Base-by-base conservation (phyloP, 1,140 invertebrate genomes). In the Heliconius melpomene region DNA sequence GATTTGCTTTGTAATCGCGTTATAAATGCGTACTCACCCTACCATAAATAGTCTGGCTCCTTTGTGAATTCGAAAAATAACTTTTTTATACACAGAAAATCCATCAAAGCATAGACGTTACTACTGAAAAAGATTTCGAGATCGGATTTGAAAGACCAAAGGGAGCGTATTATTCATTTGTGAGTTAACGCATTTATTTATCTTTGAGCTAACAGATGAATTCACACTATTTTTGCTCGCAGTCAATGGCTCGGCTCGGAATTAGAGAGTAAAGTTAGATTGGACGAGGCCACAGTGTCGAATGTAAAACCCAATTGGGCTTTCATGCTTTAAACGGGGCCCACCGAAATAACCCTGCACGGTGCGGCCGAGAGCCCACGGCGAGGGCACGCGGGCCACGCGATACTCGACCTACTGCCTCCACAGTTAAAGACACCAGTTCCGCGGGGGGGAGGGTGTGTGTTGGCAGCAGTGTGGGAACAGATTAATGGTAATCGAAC, bases 291-390 rank as follows among this genome's bases (percentile, higher is more conserved):
- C 85, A 84, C 84, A 86, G 83, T 85, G 90, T 88, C 88, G 86
- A 87, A 91, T 90, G 87, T 92, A 90, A 92, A 92, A 92, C 88
- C 88, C 89, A 92, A 92, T 92, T 89, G 91, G 84, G 89, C 90
- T 89, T 90, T 90, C 88, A 90, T 89, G 89, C 88, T 89, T 89
- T 88, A 90, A 91, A 89, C 88, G 87, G 85, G 81, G 84, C 87
- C 84, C 83, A 85, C 86, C 84, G 85, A 88, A 90, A 90, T 88
- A 90, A 86, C 87, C 85, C 85, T 83, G 80, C 77, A 84, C 86
- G 80, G 81, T 83, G 79, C 83, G 85, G 81, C 75, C 73, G 79
- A 79, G 82, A 80, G 66, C 79, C 79, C 82, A 85, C 75, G 60
- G 50, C 36, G 82, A 57, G 18, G 72, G 60, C 66, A 40, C 23